phyloP scores from a whole-genome alignment of 2,113 vertebrate species.

The Dasyprocta punctata region DNA sequence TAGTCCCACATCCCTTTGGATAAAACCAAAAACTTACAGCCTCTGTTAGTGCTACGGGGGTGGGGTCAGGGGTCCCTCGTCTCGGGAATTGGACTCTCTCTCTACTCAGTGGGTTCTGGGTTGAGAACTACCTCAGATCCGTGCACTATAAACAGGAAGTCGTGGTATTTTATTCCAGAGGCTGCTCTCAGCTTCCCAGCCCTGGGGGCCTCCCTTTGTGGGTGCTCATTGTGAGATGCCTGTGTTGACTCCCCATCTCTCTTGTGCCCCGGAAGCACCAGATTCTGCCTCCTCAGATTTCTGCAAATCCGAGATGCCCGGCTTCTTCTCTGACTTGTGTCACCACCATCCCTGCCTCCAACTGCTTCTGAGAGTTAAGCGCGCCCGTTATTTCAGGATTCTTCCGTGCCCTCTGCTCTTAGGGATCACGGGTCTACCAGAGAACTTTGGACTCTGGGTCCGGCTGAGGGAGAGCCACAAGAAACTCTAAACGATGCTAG shows the following conservation, averaged over 20 bases:
- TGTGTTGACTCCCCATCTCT: background rate
- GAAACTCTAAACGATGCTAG: background rate
- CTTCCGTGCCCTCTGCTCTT: background rate
- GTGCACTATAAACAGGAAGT: background rate
- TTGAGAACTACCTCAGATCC: background rate
- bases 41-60: background rate
- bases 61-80: background rate
- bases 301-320: background rate
- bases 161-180: background rate
- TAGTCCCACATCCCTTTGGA: background rate
- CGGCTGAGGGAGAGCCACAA: background rate
- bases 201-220: background rate
- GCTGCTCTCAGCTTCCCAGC: background rate
- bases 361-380: background rate
- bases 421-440: background rate
- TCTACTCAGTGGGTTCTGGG: background rate
- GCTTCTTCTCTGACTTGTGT: background rate
- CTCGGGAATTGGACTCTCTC: background rate
- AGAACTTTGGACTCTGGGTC: background rate
- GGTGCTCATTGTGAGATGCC: background rate
- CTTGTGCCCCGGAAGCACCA: background rate
- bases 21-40: background rate
- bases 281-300: background rate
- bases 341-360: background rate
- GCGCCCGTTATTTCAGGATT: background rate